phyloP scores from a whole-genome alignment of 2,797 vertebrate genomes.

The Falco cherrug region DNA sequence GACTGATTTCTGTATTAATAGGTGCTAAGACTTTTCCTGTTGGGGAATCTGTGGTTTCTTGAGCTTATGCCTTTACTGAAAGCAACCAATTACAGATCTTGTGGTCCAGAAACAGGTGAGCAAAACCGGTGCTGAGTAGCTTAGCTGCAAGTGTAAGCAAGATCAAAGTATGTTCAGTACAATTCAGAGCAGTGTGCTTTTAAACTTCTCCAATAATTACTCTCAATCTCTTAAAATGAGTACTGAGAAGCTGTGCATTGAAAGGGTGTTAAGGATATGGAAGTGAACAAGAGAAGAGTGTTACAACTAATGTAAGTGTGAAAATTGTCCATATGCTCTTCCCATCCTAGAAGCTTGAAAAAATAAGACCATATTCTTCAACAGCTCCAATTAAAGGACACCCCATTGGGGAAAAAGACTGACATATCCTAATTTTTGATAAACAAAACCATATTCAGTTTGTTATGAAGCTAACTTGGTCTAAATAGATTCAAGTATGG shows the following conservation, averaged over 20 bases:
- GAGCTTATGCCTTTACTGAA: not conserved
- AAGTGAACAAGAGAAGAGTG: conserved; percentile 21
- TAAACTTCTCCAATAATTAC: not conserved
- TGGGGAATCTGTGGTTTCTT: not conserved
- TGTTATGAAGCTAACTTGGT: not conserved
- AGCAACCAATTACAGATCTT: not conserved
- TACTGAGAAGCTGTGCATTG: not conserved
- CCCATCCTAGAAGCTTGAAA: not conserved
- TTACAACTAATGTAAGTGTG: conserved; percentile 33
- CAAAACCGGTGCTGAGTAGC: not conserved
- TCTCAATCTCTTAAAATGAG: not conserved
- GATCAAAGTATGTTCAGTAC: not conserved
- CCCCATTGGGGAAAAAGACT: not conserved
- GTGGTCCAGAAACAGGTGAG: not conserved
- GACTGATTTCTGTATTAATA: not conserved
- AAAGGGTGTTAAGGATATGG: not conserved
- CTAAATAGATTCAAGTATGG: not conserved
- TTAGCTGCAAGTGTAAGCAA: not conserved
- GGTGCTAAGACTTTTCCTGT: not conserved
- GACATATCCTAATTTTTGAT: not conserved
- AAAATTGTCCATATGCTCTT: conserved; percentile 48
- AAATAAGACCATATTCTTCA: not conserved
- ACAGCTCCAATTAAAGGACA: conserved; percentile 10
- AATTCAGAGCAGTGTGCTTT: not conserved
- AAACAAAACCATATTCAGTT: not conserved